Conservation (phyloP, 2,113 vertebrate genomes). For the Aviceda subcristata region DNA sequence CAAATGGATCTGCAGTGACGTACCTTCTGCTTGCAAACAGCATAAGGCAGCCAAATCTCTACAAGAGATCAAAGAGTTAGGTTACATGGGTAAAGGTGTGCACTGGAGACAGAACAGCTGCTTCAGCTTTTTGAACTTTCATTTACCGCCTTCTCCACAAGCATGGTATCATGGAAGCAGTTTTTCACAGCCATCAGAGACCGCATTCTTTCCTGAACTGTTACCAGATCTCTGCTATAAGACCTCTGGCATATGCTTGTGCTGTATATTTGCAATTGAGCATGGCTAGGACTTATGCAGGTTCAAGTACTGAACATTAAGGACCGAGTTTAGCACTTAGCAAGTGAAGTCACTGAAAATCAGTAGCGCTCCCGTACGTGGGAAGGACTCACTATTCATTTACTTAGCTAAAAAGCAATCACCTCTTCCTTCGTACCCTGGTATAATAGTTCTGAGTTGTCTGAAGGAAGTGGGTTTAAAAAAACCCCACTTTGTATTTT, state of each 20-base stretch:
- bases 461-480: background rate
- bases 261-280: background rate
- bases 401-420: background rate
- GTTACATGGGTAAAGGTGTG: background rate
- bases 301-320: background rate
- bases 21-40: background rate
- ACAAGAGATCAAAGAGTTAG: conserved; percentile 15
- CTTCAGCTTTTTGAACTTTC: conserved; percentile 26
- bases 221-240: background rate
- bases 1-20: background rate
- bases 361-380: fast-evolving
- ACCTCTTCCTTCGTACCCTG: background rate
- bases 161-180: background rate
- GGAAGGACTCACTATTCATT: background rate
- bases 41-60: background rate
- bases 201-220: background rate
- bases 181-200: background rate
- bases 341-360: background rate
- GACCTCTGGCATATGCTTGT: background rate
- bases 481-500: background rate
- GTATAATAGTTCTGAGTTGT: background rate
- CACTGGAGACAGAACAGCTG: conserved; percentile 5
- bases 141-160: background rate
- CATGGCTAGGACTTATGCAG: background rate
- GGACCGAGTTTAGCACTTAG: background rate